Evolutionary conservation across 2,888 invertebrate species (phyloP), one percentile per base, ranked within the genome.

Genomic region (Volucella bombylans): DNA sequence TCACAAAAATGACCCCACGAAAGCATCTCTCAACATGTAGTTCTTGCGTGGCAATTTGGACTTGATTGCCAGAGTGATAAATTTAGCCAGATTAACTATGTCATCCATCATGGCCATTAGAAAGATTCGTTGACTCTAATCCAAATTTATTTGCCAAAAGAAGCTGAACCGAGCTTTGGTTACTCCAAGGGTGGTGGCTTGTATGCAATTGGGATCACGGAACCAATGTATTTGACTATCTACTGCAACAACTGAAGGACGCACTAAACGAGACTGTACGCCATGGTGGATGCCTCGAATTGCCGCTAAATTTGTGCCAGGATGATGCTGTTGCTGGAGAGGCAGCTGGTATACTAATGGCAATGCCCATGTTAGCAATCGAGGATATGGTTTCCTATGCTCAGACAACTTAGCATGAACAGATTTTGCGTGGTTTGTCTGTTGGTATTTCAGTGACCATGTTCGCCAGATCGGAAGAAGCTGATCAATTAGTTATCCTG

Each of bases 281-380:
- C 59, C 99, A 99, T 95, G 97, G 93, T 99, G 8, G 99, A 3
- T 99, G 99, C 89, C 93, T 99, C 8, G 99, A 98, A 90, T 93
- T 99, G 9, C 99, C 99, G 90, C 97, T 98, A 90, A 98, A 98
- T 92, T 93, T 99, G 79, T 99, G 98, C 90, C 98, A 99, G 92
- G 99, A 99, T 92, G 99, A 99, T 92, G 99, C 99, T 0, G 97
- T 99, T 0, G 98, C 99, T 31, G 99, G 99, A 39, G 99, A 99
- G 92, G 99, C 99, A 8, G 99, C 99, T 39, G 99, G 99, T 23
- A 96, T 99, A 87, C 98, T 98, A 0, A 99, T 99, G 98, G 99
- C 99, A 59, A 96, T 99, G 94, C 98, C 99, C 0, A 99, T 99
- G 99, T 93, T 99, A 88, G 99, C 97, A 3, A 97, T 98, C 87